Base-by-base conservation (phyloP, 2,113 vertebrate genomes). In the Charina bottae region DNA sequence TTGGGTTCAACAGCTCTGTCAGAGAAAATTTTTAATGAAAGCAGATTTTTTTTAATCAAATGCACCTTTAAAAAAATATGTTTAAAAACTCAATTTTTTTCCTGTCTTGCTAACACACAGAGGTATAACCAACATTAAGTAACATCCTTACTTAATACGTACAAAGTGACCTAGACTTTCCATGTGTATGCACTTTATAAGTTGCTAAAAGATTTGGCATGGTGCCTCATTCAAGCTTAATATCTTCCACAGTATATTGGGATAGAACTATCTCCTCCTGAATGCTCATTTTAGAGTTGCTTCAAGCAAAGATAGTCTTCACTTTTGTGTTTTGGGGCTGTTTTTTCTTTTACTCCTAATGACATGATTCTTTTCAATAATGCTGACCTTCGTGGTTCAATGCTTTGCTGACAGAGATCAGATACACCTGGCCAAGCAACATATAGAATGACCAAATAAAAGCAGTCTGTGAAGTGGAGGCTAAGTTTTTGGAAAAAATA, bases 401-500 rank as follows among this genome's bases (percentile, higher is more conserved):
- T 55, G 49, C n/a, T 46, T 1, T 87, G 24, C 83, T 55, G 59
- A 85, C 58, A 54, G 54, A 17, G 62, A 46, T 19, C 23, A 56
- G 88, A 42, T 84, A 85, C 53, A 94, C 83, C 86, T 86, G 85
- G 90, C n/a, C 21, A 15, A 72, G 88, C 83, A 96, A 68, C 90
- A 91, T 72, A 89, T 23, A 92, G 83, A 94, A 59, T 19, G 58
- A 86, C 85, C 88, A 94, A 90, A 93, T 58, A 10, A 89, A 93
- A 95, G n/a, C 90, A 89, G 88, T 46, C 85, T 89, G 24, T 49
- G 28, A 91, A 95, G 68, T 2, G 68, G n/a, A 85, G 58, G 13
- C 42, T 19, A 42, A 12, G 33, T 28, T 6, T 88, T 24, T 88
- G 28, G 85, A 87, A 90, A 89, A 78, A 0, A 72, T 1, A 88